Percentiles rank a stretch among this genome's conserved stretches.
phyloP scores from a whole-genome alignment of 1,140 invertebrate genomes.

The Euglossa dilemma region DNA sequence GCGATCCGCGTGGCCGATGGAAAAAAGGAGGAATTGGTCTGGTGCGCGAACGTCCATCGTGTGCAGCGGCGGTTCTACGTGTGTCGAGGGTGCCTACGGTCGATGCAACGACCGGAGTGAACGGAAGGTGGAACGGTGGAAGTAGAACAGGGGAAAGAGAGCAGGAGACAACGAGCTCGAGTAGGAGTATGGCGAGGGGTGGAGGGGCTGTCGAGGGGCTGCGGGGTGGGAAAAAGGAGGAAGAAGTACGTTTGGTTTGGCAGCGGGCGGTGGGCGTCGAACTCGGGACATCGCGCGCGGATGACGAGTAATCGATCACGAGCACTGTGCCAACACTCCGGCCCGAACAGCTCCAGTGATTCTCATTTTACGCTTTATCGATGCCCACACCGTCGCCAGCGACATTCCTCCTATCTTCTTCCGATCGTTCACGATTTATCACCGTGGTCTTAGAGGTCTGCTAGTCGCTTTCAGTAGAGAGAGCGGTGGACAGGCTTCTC shows the following conservation, averaged over 20 bases:
- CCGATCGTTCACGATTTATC: too few relatives aligned
- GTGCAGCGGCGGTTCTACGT: conserved; percentile 32
- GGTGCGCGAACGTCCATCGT: conserved; percentile 35
- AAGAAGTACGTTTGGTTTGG: conserved; percentile 74
- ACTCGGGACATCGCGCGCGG: conserved; percentile 74
- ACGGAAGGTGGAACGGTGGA: conserved; percentile 5
- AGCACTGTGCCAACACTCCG: conserved; percentile 77
- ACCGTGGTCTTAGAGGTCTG: too few relatives aligned
- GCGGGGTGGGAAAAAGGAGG: conserved; percentile 52
- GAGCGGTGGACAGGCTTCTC: too few relatives aligned
- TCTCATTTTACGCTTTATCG: conserved; percentile 65
- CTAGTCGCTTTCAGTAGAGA: too few relatives aligned
- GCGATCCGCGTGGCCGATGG: neutral
- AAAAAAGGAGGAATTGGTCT: conserved; percentile 1
- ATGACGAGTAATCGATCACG: conserved; percentile 82
- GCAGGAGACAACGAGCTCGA: conserved; percentile 51
- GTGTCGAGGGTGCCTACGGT: conserved; percentile 45
- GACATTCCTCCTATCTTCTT: too few relatives aligned
- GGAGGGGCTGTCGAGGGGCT: conserved; percentile 12
- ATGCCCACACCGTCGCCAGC: neutral
- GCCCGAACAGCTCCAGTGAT: conserved; percentile 66
- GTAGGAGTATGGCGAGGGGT: conserved; percentile 27
- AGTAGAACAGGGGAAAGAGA: conserved; percentile 37
- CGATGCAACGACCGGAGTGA: conserved; percentile 45
- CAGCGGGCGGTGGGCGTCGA: conserved; percentile 69